Base-by-base conservation (phyloP, 1,140 invertebrate genomes). In the Diabrotica undecimpunctata region DNA sequence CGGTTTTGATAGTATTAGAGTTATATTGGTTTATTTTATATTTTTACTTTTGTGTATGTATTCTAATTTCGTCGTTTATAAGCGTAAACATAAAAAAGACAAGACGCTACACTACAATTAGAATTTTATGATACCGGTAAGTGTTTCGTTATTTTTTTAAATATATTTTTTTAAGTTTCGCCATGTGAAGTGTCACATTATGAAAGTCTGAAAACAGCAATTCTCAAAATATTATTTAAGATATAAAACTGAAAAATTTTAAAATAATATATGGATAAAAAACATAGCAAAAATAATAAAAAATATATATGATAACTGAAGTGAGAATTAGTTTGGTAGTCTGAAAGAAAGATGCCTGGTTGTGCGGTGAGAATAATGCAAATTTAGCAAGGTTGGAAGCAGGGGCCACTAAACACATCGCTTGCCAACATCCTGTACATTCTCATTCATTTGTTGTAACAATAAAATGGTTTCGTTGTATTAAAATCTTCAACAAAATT, bases 201-300 rank as follows among this genome's bases (percentile, higher is more conserved):
- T 77, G 74, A 72, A 78, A 78, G 77, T 78, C 77, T 78, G 77
- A 78, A 54, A 72, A 69, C 75, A 78, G 75, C 77, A 78, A 78
- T 78, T 78, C 75, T 78, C 77, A 78, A 75, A 74, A 76, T 77
- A 77, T 78, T 75, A 75, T 76, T 78, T 78, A 77, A 78, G 73
- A 72, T 67, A 67, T 70, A 68, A 74, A 73, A 68, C 70, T 72
- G 71, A 71, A 74, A 70, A 70, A 71, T 66, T 70, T 70, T 71
- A 73, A 71, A 70, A 71, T 71, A 75, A 74, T 72, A 72, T 73
- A 73, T 73, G 66, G 67, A 71, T 61, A 56, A 70, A 69, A 70
- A 68, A 72, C 65, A 70, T 66, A 66, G 61, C 57, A 70, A 70
- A 68, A 72, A 65, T 54, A 60, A 25, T 62, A 71, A 75, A 72